phyloP scores from a whole-genome alignment of 1,140 invertebrate species.

The Saccostrea cuccullata region DNA sequence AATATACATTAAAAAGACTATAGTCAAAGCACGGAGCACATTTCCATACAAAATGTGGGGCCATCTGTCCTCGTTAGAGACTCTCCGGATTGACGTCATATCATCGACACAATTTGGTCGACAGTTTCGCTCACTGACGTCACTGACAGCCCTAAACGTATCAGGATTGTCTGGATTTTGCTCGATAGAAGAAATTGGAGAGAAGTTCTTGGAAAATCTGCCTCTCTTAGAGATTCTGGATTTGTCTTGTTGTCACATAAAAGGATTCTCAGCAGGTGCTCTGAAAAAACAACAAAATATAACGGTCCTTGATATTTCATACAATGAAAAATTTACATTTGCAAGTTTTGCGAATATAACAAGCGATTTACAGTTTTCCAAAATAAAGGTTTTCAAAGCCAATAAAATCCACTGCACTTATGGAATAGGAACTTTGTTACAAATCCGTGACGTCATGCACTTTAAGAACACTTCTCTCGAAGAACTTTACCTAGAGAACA shows the following conservation, averaged over 20 bases:
- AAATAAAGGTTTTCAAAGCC: constrained; percentile 15
- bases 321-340: constrained; percentile 47
- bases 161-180: constrained; percentile 1
- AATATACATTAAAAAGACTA: neutral
- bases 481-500: constrained; percentile 46
- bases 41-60: neutral
- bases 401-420: constrained; percentile 49
- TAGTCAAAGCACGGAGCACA: neutral
- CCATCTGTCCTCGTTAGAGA: neutral
- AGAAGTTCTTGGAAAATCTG: neutral
- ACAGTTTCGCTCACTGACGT: neutral
- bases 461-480: constrained; percentile 21
- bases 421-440: constrained; percentile 3
- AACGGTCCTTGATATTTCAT: constrained; percentile 41
- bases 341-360: constrained; percentile 33
- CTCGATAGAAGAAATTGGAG: neutral
- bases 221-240: constrained; percentile 21
- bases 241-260: constrained; percentile 42
- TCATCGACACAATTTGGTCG: neutral
- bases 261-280: constrained; percentile 10
- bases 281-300: neutral
- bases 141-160: neutral
- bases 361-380: constrained; percentile 17
- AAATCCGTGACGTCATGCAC: neutral
- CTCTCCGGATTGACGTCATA: neutral